Evolutionary conservation across 2,888 invertebrate genomes (phyloP), one percentile per base, ranked within the genome.

Genomic region (Eupeodes luniger): DNA sequence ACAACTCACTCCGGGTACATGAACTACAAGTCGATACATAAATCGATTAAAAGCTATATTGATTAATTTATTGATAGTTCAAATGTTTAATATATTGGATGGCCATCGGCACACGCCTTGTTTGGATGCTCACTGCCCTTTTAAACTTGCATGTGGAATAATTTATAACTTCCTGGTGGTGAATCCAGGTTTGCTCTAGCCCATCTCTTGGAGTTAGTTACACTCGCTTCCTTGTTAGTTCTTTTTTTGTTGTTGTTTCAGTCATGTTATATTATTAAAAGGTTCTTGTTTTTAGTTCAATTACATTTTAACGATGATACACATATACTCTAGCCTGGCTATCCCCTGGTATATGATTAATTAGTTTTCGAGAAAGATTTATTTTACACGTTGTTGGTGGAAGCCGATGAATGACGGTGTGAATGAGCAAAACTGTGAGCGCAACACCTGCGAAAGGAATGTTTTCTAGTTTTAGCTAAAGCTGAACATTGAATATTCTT

Each of bases 11-110:
- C 40, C 40, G 1, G 9, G 6, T 7, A 40, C 40, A 40, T 40
- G 40, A 40, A 40, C 40, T 40, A 40, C 62, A 62, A 27, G 27
- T 40, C 11, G 11, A 47, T 0, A 19, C 7, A 47, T 27, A 49
- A 66, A 66, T 66, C 66, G 66, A 66, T 66, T 66, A 66, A 66
- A 66, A 66, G 14, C 14, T 49, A 36, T 49, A 27, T 11, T 79
- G 61, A 74, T 66, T 57, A 74, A 80, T 80, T 80, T 74, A 74
- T 66, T 47, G 49, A 66, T 57, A 78, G 55, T 62, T 36, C 51
- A 36, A 70, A 70, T 69, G 19, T 62, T 62, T 69, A 67, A 67
- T 27, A 36, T 16, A 61, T 53, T 61, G 81, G 36, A 61, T 67
- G 53, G 16, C 55, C 69, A 67, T 16, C 11, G 57, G 78, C 64